Evolutionary conservation across 2,888 invertebrate species (phyloP).

Genomic region (Glomeris marginata): DNA sequence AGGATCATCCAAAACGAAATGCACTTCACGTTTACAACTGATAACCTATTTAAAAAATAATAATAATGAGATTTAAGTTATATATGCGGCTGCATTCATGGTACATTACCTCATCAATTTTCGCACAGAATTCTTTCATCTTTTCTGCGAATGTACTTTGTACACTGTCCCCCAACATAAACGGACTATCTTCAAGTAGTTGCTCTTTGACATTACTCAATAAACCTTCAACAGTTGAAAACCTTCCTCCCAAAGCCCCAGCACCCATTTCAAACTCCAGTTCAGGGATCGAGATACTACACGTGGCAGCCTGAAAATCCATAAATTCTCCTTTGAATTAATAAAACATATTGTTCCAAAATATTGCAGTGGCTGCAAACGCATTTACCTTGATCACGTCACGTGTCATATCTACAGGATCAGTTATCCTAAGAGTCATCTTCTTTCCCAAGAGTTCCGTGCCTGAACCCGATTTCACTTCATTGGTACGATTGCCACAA

Average conservation of each 20-base stretch:
- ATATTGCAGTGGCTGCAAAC: slow-evolving; percentile 10
- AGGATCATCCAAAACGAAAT: slow-evolving; percentile 82
- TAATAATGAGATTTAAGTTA: too few species aligned
- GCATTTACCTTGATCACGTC: slow-evolving; percentile 69
- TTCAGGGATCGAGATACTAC: slow-evolving; percentile 64
- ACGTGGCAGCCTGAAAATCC: slow-evolving; percentile 56
- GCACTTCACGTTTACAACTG: slow-evolving; percentile 43
- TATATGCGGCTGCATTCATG: too few species aligned
- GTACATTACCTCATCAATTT: slow-evolving; percentile 50
- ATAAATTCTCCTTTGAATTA: background rate
- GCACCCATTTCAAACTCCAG: slow-evolving; percentile 74
- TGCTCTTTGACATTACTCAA: slow-evolving; percentile 62
- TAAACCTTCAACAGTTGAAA: slow-evolving; percentile 89
- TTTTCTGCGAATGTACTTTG: slow-evolving; percentile 38
- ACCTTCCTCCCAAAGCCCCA: slow-evolving; percentile 73
- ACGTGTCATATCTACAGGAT: slow-evolving; percentile 59
- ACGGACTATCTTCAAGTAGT: slow-evolving; percentile 32
- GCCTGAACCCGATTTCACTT: slow-evolving; percentile 88
- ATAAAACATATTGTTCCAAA: slow-evolving; percentile 17
- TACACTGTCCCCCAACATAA: slow-evolving; percentile 28
- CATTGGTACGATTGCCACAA: slow-evolving; percentile 86
- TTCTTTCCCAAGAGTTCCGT: slow-evolving; percentile 64
- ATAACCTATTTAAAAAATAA: slow-evolving; percentile 34
- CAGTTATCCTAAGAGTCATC: slow-evolving; percentile 56
- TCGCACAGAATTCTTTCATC: slow-evolving; percentile 46